Evolutionary conservation across 2,113 vertebrate genomes (phyloP).

Genomic region (Lagopus leucura): DNA sequence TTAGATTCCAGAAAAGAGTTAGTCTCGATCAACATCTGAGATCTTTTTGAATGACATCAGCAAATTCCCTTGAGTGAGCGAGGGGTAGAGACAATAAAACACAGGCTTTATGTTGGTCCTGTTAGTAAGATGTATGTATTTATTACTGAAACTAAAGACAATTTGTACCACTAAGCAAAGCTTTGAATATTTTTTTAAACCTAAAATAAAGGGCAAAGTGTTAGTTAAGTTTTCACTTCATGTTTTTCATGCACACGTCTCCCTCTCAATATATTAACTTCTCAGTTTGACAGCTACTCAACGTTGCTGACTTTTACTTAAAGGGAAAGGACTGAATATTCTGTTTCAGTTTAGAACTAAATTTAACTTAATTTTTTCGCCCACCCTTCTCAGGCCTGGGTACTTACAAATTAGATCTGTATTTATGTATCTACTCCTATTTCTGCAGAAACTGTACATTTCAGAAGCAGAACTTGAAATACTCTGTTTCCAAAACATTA

Average conservation of each 20-base stretch:
- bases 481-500: background rate
- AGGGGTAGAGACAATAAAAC: background rate
- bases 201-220: background rate
- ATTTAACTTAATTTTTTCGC: background rate
- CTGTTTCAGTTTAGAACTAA: background rate
- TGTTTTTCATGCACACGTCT: background rate
- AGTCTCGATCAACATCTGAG: background rate
- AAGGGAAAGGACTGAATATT: background rate
- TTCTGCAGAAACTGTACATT: background rate
- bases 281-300: background rate
- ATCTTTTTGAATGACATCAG: background rate
- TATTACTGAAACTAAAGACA: background rate
- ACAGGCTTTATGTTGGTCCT: background rate
- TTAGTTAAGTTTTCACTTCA: background rate
- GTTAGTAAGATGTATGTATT: background rate
- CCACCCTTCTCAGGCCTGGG: background rate
- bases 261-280: background rate
- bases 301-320: background rate
- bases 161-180: background rate
- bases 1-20: slow-evolving; percentile 29
- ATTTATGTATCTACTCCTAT: background rate
- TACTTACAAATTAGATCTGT: background rate
- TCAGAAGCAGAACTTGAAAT: background rate
- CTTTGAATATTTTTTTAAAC: background rate
- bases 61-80: background rate